phyloP scores from a whole-genome alignment of 2,797 vertebrate species.

The Mormyrops attenuatus region DNA sequence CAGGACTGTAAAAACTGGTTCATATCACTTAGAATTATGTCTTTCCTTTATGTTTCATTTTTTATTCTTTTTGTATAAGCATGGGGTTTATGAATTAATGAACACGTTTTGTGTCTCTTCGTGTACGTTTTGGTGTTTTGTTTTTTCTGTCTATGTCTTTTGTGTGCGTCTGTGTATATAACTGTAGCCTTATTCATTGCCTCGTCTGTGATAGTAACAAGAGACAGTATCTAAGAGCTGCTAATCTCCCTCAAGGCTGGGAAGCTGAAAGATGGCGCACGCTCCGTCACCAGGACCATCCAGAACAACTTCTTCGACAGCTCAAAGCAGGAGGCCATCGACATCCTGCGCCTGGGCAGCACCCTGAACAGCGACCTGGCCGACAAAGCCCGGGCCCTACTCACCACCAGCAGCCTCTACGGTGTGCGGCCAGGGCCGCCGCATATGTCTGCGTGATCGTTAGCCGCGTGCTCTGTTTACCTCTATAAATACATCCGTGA shows the following conservation, averaged over 20 bases:
- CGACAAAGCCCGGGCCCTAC: conserved; percentile 94
- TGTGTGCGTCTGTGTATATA: not conserved
- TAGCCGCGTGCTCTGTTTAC: not conserved
- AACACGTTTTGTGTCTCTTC: not conserved
- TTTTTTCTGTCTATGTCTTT: not conserved
- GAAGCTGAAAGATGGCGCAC: conserved; percentile 97
- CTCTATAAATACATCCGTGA: not conserved
- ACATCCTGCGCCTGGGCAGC: conserved; percentile 91
- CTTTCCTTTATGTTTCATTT: not conserved
- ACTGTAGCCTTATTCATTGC: not conserved
- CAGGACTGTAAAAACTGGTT: not conserved
- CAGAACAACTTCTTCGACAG: conserved; percentile 99
- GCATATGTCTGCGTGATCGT: too few relatives aligned
- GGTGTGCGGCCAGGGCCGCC: conserved; percentile 59
- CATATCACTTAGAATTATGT: not conserved
- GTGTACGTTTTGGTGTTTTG: not conserved
- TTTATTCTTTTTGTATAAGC: not conserved
- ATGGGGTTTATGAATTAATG: not conserved
- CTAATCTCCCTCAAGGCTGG: conserved; percentile 65
- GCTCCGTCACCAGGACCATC: conserved; percentile 96
- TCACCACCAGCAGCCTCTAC: conserved; percentile 94
- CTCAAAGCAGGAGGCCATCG: conserved; percentile 98
- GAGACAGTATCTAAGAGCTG: not conserved
- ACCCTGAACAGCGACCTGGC: conserved; percentile 97
- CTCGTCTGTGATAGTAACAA: not conserved